phyloP scores from a whole-genome alignment of 53 echinoderm and acorn worm genomes.

The Henricia sp. region DNA sequence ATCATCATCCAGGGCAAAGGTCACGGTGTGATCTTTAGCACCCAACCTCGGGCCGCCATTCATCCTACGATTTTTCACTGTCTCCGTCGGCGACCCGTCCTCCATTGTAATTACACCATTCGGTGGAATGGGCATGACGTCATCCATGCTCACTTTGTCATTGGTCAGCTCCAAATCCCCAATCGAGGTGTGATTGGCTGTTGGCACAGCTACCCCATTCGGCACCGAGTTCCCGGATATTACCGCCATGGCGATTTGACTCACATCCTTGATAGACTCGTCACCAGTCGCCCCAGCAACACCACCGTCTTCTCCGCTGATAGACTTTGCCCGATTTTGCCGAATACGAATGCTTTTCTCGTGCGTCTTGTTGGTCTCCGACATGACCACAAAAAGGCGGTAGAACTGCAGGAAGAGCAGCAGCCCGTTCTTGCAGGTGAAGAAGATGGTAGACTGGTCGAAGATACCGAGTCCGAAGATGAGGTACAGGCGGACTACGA shows the following conservation, averaged over 20 bases:
- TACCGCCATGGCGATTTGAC: constrained; percentile 26
- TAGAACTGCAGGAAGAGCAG: constrained; percentile 87
- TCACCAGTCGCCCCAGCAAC: neutral
- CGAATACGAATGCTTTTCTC: constrained; percentile 36
- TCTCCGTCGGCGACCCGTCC: neutral
- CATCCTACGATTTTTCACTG: constrained; percentile 7
- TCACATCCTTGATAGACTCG: constrained; percentile 2
- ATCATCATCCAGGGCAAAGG: constrained; percentile 44
- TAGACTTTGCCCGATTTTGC: neutral
- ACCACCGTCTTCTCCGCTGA: neutral
- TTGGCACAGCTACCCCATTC: neutral
- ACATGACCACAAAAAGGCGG: constrained; percentile 79
- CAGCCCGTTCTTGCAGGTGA: constrained; percentile 94
- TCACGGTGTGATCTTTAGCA: constrained; percentile 26
- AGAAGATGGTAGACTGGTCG: constrained; percentile 92
- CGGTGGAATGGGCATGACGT: constrained; percentile 3
- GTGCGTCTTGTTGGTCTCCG: constrained; percentile 70
- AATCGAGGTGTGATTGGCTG: constrained; percentile 9
- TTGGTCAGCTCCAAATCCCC: neutral
- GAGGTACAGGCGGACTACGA: constrained; percentile 84
- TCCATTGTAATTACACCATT: constrained; percentile 22
- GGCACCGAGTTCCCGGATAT: constrained; percentile 35
- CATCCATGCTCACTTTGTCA: neutral
- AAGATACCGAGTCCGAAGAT: constrained; percentile 73
- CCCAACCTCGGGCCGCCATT: constrained; percentile 24